phyloP scores from a whole-genome alignment of 2,888 invertebrate species.

The Crematogaster levior region DNA sequence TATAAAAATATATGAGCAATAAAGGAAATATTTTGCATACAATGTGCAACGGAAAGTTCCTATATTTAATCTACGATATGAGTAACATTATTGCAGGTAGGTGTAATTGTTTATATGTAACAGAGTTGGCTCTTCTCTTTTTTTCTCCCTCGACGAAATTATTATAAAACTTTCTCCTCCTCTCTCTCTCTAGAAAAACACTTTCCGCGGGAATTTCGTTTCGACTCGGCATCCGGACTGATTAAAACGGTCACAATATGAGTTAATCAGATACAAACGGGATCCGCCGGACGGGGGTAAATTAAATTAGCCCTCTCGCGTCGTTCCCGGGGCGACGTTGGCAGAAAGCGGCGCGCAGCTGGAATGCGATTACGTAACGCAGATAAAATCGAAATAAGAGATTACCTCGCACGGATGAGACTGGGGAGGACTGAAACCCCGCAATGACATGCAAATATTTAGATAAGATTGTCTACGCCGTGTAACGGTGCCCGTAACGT shows the following conservation, averaged over 20 bases:
- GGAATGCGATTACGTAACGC: conserved; percentile 66
- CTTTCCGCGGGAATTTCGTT: neutral
- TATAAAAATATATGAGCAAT: neutral
- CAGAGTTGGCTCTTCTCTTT: neutral
- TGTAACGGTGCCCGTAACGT: conserved; percentile 15
- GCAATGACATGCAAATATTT: conserved; percentile 63
- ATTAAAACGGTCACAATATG: neutral
- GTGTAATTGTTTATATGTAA: neutral
- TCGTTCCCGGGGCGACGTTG: neutral
- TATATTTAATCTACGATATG: neutral
- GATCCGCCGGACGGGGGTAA: neutral
- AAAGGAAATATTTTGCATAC: neutral
- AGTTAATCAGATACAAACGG: conserved; percentile 8
- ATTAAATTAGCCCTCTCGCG: neutral
- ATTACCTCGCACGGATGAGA: conserved; percentile 35
- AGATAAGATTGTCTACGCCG: conserved; percentile 59
- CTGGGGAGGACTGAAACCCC: conserved; percentile 23
- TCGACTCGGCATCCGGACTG: no score
- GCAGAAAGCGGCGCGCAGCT: conserved; percentile 42
- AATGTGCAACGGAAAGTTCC: neutral
- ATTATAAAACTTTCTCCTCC: neutral
- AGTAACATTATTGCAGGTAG: neutral
- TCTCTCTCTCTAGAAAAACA: neutral
- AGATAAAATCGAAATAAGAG: conserved; percentile 58
- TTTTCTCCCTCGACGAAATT: neutral